Evolutionary conservation across 2,888 invertebrate species (phyloP), one percentile per base, ranked within the genome.

Genomic region (Orchestes rusci): DNA sequence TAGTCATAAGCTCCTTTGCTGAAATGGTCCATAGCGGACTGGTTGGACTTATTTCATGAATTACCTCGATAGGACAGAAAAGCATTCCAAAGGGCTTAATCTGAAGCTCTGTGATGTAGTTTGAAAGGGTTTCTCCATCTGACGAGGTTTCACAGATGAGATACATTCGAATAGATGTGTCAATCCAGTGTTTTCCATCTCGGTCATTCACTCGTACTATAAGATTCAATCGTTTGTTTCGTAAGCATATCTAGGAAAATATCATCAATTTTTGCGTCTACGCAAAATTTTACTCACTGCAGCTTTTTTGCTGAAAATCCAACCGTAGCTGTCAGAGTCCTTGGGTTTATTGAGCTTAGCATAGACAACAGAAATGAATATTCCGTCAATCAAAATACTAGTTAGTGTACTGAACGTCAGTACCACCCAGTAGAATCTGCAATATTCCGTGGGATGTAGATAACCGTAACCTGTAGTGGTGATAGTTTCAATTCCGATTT

Each of bases 1-100:
- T 75, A 23, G 77, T 73, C 63, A 80, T 75, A 61, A 89, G 74
- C 56, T 87, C 84, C 51, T 82, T 80, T 0, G 82, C 82, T 0
- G 80, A 78, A 59, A 87, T 76, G 54, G 80, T 77, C 62, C 76
- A 84, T 28, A 92, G 75, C 0, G 92, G 91, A 57, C 87, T 87
- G 19, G 66, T 63, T 4, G 71, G 72, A 59, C 87, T 80, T 48
- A 92, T 91, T 44, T 76, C 74, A 64, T 92, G 91, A 7, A 84
- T 81, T 4, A 91, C 77, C 0, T 85, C 84, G 58, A 85, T 80
- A 0, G 92, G 92, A 90, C 90, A 92, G 29, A 86, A 75, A 16
- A 73, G 62, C 27, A 82, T 79, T 1, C 77, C 76, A 39, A 78
- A 74, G 45, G 79, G 76, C 60, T 74, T 72, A 50, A 81, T 61